Percentiles rank a stretch among this genome's conserved stretches.
Conservation (phyloP, 2,888 invertebrate species). For the Abrostola tripartita region DNA sequence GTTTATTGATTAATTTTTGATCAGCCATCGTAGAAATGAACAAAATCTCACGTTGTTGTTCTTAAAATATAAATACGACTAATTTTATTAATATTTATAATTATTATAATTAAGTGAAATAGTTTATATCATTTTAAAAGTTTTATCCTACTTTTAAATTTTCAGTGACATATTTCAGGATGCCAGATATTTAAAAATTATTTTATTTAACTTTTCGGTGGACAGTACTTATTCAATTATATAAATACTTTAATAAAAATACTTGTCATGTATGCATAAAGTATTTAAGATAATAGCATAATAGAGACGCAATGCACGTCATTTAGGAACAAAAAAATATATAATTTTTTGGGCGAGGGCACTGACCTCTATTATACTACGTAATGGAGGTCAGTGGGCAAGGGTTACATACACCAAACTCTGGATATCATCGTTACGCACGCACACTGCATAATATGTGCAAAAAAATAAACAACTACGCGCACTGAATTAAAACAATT, state of each 20-base stretch:
- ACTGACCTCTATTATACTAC: too few relatives aligned
- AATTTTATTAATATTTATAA: background rate
- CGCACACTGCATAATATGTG: too few relatives aligned
- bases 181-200: background rate
- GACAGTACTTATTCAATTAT: background rate
- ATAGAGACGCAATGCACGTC: too few relatives aligned
- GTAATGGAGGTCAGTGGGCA: too few relatives aligned
- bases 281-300: too few relatives aligned
- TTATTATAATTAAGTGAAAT: background rate
- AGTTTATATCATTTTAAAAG: conserved; percentile 8
- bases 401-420: too few relatives aligned
- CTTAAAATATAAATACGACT: background rate
- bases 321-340: too few relatives aligned
- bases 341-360: too few relatives aligned
- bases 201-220: background rate
- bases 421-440: too few relatives aligned
- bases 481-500: too few relatives aligned
- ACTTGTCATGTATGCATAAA: too few relatives aligned
- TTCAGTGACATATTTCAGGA: background rate
- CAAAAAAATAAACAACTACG: too few relatives aligned
- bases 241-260: background rate
- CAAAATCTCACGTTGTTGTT: background rate
- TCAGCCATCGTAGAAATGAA: conserved; percentile 58
- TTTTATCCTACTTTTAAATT: background rate
- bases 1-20: conserved; percentile 58